Evolutionary conservation across 1,140 invertebrate genomes (phyloP).

Genomic region (Coptotermes formosanus): DNA sequence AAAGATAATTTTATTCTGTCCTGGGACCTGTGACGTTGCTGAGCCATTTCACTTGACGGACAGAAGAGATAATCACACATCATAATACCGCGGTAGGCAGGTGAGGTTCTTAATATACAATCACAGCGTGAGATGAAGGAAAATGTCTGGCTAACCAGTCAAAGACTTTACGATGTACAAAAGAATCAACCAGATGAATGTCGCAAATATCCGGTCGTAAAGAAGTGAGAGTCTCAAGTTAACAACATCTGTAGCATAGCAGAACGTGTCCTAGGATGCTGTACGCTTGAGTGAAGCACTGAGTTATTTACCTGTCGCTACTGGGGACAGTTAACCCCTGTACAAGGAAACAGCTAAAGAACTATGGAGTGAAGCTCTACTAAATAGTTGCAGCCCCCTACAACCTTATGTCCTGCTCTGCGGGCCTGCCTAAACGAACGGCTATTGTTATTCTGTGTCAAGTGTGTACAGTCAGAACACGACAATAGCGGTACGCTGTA

Average conservation of each 20-base stretch:
- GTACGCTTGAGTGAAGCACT: neutral
- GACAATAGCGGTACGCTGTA: too few relatives aligned
- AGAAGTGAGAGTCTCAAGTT: neutral
- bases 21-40: too few relatives aligned
- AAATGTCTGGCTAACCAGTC: too few relatives aligned
- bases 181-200: too few relatives aligned
- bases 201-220: too few relatives aligned
- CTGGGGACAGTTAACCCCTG: neutral
- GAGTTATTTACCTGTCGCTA: slow-evolving; percentile 15
- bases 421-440: neutral
- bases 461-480: neutral
- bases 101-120: too few relatives aligned
- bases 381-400: neutral
- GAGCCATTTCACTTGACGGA: too few relatives aligned
- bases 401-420: slow-evolving; percentile 10
- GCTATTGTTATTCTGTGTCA: neutral
- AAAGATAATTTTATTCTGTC: too few relatives aligned
- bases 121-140: too few relatives aligned
- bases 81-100: too few relatives aligned
- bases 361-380: neutral
- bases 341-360: neutral
- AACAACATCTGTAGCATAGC: neutral
- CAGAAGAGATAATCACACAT: too few relatives aligned
- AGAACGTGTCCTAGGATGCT: neutral
- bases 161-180: too few relatives aligned